These are phyloP conservation scores for Pangasius krempfi DNA, from an alignment of 2,797 vertebrate species.

Conservation along the genomic window DNA sequence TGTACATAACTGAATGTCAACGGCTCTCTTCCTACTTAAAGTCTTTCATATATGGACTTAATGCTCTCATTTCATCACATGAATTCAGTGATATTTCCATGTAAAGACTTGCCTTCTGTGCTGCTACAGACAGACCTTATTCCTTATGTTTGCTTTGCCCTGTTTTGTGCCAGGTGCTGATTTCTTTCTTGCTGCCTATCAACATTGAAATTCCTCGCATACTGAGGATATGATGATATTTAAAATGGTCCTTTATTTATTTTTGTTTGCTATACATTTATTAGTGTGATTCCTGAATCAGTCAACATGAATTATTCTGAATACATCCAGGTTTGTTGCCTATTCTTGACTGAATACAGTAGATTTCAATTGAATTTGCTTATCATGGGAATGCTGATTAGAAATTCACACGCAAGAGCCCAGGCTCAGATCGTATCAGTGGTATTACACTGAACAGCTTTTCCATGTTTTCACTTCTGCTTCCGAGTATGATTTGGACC, in stretches of 20 bases:
- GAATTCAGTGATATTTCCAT: not conserved
- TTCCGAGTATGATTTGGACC: not conserved
- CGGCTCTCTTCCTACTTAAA: not conserved
- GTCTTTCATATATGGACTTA: not conserved
- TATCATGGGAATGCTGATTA: not conserved
- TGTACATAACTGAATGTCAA: not conserved
- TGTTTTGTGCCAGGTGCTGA: not conserved
- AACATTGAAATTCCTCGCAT: not conserved
- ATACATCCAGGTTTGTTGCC: not conserved
- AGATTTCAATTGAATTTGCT: not conserved
- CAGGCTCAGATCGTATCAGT: slow-evolving; percentile 6
- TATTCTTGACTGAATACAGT: not conserved
- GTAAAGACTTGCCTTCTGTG: not conserved
- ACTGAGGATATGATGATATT: not conserved
- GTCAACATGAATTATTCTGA: not conserved
- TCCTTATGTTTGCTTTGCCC: not conserved
- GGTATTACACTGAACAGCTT: not conserved
- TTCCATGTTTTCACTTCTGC: not conserved
- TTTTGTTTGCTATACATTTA: not conserved
- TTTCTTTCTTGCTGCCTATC: not conserved
- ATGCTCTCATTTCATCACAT: not conserved
- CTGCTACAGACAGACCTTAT: not conserved
- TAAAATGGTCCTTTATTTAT: not conserved
- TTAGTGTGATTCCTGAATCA: not conserved
- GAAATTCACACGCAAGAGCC: not conserved